These are phyloP conservation scores for Euwallacea fornicatus DNA, from an alignment of 1,140 invertebrate genomes.

Conservation along the genomic window DNA sequence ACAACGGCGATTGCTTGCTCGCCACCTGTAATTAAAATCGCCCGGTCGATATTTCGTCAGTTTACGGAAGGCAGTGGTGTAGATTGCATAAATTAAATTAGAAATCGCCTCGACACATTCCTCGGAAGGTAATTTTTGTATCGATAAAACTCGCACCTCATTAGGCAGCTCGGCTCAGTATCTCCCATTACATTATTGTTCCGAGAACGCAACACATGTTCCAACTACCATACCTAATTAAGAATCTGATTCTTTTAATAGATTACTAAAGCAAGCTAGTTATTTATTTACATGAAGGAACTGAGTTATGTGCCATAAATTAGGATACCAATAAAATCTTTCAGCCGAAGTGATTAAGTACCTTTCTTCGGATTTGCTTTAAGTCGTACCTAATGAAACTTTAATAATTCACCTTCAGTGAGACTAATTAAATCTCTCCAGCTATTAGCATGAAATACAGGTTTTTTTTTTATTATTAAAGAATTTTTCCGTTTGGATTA, in stretches of 20 bases:
- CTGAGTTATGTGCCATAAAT: no score
- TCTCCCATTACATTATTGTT: background rate
- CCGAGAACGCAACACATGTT: background rate
- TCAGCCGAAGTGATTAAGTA: no score
- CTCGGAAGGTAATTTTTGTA: background rate
- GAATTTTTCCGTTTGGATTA: no score
- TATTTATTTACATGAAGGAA: no score
- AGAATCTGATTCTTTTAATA: background rate
- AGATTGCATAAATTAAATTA: background rate
- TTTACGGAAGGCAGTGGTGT: background rate
- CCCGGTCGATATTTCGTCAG: background rate
- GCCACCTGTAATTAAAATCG: slow-evolving; percentile 29
- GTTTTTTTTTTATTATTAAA: no score
- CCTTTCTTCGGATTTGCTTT: no score
- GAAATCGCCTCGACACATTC: background rate
- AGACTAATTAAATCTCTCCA: no score
- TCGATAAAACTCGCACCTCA: slow-evolving; percentile 4
- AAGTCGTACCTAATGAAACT: no score
- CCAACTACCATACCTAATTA: background rate
- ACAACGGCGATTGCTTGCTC: slow-evolving; percentile 19
- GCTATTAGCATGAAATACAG: no score
- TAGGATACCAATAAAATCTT: no score
- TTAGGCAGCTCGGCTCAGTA: background rate
- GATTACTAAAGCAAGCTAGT: background rate
- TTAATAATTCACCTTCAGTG: no score